Evolutionary conservation across 2,888 invertebrate genomes (phyloP).

Genomic region (Mantis religiosa): DNA sequence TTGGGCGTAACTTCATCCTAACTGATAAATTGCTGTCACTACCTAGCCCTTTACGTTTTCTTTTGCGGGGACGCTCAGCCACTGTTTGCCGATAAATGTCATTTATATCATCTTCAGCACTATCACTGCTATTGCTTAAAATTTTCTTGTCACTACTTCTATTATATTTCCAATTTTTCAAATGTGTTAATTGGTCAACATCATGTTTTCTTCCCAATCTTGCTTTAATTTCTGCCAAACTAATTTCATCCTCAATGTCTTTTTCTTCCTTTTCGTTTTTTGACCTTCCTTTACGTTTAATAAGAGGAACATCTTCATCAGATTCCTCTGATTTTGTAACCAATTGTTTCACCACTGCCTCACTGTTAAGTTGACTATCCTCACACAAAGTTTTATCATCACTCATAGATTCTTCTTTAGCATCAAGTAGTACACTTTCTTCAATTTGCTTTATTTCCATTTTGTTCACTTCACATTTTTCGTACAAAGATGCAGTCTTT

Average conservation of each 20-base stretch:
- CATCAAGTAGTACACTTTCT: neutral
- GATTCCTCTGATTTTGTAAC: constrained; percentile 40
- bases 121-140: constrained; percentile 41
- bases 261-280: constrained; percentile 29
- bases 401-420: neutral
- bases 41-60: constrained; percentile 39
- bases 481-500: constrained; percentile 43
- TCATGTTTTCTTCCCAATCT: constrained; percentile 36
- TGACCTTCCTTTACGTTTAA: constrained; percentile 19
- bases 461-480: neutral
- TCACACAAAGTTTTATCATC: neutral
- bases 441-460: neutral
- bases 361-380: neutral
- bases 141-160: constrained; percentile 8
- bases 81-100: constrained; percentile 38
- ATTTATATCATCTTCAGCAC: constrained; percentile 40
- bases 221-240: constrained; percentile 42
- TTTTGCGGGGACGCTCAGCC: constrained; percentile 40
- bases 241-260: constrained; percentile 38
- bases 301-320: constrained; percentile 33
- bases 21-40: constrained; percentile 33
- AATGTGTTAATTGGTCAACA: neutral
- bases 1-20: constrained; percentile 41
- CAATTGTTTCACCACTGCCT: neutral
- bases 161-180: neutral